Evolutionary conservation across 2,113 vertebrate species (phyloP).

Genomic region (Australoheros scitulus): DNA sequence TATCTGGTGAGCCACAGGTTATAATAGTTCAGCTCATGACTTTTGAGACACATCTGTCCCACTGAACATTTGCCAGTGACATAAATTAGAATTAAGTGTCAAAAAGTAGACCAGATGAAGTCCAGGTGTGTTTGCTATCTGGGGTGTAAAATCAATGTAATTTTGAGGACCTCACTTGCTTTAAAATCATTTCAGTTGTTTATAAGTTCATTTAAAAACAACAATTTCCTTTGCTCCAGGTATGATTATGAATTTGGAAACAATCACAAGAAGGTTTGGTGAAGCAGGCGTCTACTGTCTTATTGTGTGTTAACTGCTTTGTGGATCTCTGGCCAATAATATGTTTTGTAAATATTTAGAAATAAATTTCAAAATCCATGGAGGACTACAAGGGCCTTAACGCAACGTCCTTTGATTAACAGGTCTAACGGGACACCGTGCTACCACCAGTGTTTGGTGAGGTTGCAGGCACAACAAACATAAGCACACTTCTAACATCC

Average conservation of each 20-base stretch:
- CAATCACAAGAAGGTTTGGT: neutral
- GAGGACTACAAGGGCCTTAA: neutral
- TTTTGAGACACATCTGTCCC: too few species aligned
- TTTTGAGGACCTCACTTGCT: neutral
- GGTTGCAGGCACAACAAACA: neutral
- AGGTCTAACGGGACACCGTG: neutral
- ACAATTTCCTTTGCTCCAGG: neutral
- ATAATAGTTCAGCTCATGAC: too few species aligned
- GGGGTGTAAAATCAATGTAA: neutral
- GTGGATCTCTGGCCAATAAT: neutral
- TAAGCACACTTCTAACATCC: neutral
- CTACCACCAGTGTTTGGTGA: neutral
- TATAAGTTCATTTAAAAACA: rapidly evolving
- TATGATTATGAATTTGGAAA: neutral
- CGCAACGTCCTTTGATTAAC: neutral
- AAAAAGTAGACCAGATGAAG: too few species aligned
- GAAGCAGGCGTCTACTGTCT: neutral
- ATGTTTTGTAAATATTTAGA: neutral
- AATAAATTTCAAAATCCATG: neutral
- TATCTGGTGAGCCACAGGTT: too few species aligned
- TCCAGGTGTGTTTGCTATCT: too few species aligned
- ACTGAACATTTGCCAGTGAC: too few species aligned
- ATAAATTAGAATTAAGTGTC: too few species aligned
- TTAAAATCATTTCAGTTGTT: neutral
- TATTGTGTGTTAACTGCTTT: neutral